Percentiles rank a stretch among this genome's conserved stretches.
phyloP scores from a whole-genome alignment of 2,888 invertebrate genomes.

The Timema cristinae region DNA sequence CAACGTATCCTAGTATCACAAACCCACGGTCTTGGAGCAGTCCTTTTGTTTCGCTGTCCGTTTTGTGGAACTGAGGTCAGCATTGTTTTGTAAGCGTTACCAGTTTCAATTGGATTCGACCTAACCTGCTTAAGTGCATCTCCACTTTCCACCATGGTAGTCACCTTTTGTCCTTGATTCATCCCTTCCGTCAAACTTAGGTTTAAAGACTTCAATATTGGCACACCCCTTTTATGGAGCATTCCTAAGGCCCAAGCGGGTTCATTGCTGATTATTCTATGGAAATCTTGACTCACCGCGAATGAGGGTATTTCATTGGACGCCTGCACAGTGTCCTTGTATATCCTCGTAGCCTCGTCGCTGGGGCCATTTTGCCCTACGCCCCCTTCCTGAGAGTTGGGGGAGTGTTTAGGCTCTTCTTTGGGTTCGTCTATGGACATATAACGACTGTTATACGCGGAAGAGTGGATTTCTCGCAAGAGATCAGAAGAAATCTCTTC shows the following conservation, averaged over 20 bases:
- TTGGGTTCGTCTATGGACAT: not conserved
- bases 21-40: not conserved
- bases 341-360: too few relatives aligned
- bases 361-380: too few relatives aligned
- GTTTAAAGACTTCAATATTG: too few relatives aligned
- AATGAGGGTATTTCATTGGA: too few relatives aligned
- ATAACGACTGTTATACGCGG: slow-evolving; percentile 5
- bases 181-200: too few relatives aligned
- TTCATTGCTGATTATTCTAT: too few relatives aligned
- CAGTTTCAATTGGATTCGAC: not conserved
- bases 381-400: not conserved
- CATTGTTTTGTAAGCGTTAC: too few relatives aligned
- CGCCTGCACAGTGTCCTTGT: too few relatives aligned
- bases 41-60: too few relatives aligned
- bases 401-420: not conserved
- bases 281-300: too few relatives aligned
- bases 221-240: not conserved
- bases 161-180: not conserved
- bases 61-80: not conserved
- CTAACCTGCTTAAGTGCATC: too few relatives aligned
- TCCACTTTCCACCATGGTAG: not conserved
- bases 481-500: not conserved
- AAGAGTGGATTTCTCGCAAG: too few relatives aligned
- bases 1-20: not conserved
- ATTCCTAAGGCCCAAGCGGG: not conserved